Conservation (phyloP, 2,113 vertebrate genomes). For the Mus pahari region DNA sequence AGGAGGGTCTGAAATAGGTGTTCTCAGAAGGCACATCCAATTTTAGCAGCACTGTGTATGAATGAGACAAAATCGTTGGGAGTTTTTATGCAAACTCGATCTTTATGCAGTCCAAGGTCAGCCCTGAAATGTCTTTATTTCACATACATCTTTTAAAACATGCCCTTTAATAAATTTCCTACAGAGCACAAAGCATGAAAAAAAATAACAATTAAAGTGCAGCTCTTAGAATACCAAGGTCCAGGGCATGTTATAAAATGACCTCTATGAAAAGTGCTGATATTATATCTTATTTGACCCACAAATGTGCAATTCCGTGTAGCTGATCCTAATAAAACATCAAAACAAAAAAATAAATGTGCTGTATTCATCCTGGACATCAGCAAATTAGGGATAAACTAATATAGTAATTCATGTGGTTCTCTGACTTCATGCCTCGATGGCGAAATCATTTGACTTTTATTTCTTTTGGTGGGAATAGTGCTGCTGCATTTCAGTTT, state of each 20-base stretch:
- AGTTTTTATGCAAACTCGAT: slow-evolving; percentile 51
- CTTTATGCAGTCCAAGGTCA: slow-evolving; percentile 58
- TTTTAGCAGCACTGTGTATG: slow-evolving; percentile 48
- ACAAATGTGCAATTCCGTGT: slow-evolving; percentile 40
- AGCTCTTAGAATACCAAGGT: slow-evolving; percentile 26
- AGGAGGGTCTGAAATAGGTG: background rate
- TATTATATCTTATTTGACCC: slow-evolving; percentile 50
- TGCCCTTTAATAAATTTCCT: slow-evolving; percentile 62
- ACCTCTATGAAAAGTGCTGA: slow-evolving; percentile 41
- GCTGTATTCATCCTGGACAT: background rate
- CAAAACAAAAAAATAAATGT: slow-evolving; percentile 40
- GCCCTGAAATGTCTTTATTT: slow-evolving; percentile 64
- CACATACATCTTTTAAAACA: slow-evolving; percentile 64
- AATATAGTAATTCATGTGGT: background rate
- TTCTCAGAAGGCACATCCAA: slow-evolving; percentile 19
- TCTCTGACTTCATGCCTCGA: background rate
- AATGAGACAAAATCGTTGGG: slow-evolving; percentile 41
- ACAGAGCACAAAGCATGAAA: slow-evolving; percentile 38
- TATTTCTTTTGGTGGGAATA: background rate
- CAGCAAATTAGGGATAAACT: background rate
- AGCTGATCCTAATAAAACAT: slow-evolving; percentile 3
- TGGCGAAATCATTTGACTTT: background rate
- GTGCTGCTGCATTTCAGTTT: background rate
- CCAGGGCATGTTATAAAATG: slow-evolving; percentile 38
- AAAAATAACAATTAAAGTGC: slow-evolving; percentile 56